Conservation (phyloP, 2,797 vertebrate species). For the Amniataba percoides region DNA sequence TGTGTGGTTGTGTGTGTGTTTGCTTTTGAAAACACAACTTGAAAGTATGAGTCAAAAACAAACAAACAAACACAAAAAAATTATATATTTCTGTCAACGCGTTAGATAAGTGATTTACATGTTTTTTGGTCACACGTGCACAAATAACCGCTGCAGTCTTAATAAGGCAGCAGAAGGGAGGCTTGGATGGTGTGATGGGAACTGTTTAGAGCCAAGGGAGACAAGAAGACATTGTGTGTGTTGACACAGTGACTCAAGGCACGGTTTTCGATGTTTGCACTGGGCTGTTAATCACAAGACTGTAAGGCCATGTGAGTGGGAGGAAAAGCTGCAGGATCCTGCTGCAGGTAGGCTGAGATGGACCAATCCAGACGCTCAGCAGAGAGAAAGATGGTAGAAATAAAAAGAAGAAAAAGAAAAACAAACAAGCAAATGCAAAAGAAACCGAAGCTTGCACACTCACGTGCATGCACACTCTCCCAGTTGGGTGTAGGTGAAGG, state of each 20-base stretch:
- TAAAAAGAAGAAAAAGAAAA: no score
- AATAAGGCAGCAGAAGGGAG: not conserved
- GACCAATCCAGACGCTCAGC: slow-evolving; percentile 32
- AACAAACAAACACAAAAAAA: not conserved
- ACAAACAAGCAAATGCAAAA: not conserved
- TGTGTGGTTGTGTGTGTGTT: slow-evolving; percentile 29
- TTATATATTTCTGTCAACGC: not conserved
- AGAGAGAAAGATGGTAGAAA: not conserved
- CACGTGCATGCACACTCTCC: not conserved
- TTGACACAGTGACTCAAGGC: slow-evolving; percentile 78
- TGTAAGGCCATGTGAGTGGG: slow-evolving; percentile 63
- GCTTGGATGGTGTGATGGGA: slow-evolving; percentile 49
- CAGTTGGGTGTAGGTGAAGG: slow-evolving; percentile 4
- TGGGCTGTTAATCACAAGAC: slow-evolving; percentile 59
- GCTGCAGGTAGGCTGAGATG: slow-evolving; percentile 37
- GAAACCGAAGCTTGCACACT: slow-evolving; percentile 20
- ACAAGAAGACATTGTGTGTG: slow-evolving; percentile 58
- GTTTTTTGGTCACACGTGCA: not conserved
- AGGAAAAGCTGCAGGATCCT: slow-evolving; percentile 60
- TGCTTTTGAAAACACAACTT: slow-evolving; percentile 43
- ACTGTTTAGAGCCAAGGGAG: slow-evolving; percentile 33
- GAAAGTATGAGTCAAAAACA: slow-evolving; percentile 38
- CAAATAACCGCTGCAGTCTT: not conserved
- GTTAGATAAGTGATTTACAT: not conserved
- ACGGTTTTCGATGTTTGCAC: slow-evolving; percentile 66